These are phyloP conservation scores for Etia nguti DNA, from an alignment of 2,113 vertebrate genomes.

Conservation along the genomic window DNA sequence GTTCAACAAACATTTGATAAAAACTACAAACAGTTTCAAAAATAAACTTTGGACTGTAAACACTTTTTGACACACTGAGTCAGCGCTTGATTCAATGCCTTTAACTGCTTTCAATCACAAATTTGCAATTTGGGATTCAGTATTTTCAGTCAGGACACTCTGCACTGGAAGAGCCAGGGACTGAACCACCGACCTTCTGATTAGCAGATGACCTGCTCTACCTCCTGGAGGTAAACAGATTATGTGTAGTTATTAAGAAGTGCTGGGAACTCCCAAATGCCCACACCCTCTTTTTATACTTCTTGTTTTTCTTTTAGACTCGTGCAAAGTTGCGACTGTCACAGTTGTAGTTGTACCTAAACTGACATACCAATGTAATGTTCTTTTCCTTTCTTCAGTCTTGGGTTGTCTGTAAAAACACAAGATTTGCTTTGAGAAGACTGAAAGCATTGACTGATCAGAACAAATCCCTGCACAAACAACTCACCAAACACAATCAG, in stretches of 20 bases:
- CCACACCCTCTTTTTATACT: neutral
- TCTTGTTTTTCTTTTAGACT: neutral
- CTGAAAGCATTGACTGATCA: neutral
- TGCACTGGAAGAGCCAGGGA: neutral
- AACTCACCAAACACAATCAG: constrained; percentile 88
- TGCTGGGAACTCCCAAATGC: neutral
- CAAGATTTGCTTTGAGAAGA: neutral
- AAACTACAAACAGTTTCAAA: neutral
- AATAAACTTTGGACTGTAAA: neutral
- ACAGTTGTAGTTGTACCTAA: neutral
- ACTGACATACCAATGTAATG: constrained; percentile 68
- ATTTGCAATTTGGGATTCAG: neutral
- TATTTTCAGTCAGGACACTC: neutral
- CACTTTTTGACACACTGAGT: neutral
- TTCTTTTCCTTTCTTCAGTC: constrained; percentile 76
- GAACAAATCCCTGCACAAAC: neutral
- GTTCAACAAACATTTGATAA: neutral
- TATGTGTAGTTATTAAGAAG: neutral
- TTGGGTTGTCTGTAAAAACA: constrained; percentile 77
- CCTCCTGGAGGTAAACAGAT: neutral
- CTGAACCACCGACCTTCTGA: neutral
- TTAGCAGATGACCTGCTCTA: neutral
- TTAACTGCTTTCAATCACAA: neutral
- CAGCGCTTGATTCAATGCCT: neutral
- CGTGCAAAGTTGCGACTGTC: neutral